phyloP scores from a whole-genome alignment of 2,888 invertebrate species.

The Amiota mariae region DNA sequence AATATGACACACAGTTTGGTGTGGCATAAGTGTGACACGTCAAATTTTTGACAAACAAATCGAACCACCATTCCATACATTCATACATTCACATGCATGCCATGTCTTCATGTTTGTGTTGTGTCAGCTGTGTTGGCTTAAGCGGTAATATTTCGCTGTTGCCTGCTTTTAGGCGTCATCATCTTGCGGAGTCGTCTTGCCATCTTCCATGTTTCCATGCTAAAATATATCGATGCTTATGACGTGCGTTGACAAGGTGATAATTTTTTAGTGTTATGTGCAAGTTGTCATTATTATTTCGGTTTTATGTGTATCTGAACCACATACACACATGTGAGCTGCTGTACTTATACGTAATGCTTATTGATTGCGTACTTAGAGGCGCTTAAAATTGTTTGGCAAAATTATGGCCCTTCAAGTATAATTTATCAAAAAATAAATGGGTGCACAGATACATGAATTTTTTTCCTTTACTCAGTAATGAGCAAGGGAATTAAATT shows the following conservation, averaged over 20 bases:
- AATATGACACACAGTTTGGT: constrained; percentile 17
- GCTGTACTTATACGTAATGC: constrained; percentile 26
- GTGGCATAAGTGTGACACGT: constrained; percentile 23
- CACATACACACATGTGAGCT: constrained; percentile 32
- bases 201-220: constrained; percentile 36
- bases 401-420: too few relatives aligned
- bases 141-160: neutral
- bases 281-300: constrained; percentile 24
- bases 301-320: constrained; percentile 11
- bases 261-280: constrained; percentile 48
- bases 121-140: constrained; percentile 13
- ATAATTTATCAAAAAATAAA: too few relatives aligned
- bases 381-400: neutral
- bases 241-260: constrained; percentile 59
- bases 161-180: neutral
- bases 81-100: neutral
- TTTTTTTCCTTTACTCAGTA: too few relatives aligned
- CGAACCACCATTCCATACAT: neutral
- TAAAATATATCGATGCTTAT: constrained; percentile 62
- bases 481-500: too few relatives aligned
- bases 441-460: too few relatives aligned
- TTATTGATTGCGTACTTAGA: constrained; percentile 26
- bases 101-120: neutral
- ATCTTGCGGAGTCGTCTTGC: neutral
- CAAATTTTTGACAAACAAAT: constrained; percentile 26